phyloP scores from a whole-genome alignment of 2,888 invertebrate species.

The Mycalesis mineus region DNA sequence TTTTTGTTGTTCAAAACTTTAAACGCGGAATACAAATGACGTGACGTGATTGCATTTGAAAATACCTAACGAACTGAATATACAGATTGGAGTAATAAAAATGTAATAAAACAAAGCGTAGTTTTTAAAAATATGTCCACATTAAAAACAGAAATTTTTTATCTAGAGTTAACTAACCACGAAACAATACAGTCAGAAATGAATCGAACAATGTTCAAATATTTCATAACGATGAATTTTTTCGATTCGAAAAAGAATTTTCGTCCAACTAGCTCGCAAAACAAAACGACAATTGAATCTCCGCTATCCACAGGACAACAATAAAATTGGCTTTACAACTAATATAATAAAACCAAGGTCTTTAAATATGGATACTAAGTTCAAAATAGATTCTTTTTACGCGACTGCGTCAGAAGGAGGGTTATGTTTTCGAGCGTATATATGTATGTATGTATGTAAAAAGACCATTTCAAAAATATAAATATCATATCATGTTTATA shows the following conservation, averaged over 20 bases:
- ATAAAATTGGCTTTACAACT: too few relatives aligned
- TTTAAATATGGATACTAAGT: too few relatives aligned
- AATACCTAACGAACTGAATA: slow-evolving; percentile 9
- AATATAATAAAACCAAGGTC: too few relatives aligned
- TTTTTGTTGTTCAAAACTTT: background rate
- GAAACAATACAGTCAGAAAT: background rate
- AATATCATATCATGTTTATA: too few relatives aligned
- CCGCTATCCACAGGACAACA: too few relatives aligned
- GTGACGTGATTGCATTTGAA: background rate
- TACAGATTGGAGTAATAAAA: background rate
- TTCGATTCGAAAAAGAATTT: background rate
- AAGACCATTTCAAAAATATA: too few relatives aligned
- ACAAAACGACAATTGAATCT: background rate
- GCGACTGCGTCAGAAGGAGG: too few relatives aligned
- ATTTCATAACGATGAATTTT: background rate
- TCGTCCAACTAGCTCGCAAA: background rate
- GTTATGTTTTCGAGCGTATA: too few relatives aligned
- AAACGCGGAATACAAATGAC: background rate
- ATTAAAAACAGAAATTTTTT: background rate
- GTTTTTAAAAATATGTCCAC: slow-evolving; percentile 1
- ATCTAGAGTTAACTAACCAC: background rate
- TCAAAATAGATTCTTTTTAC: too few relatives aligned
- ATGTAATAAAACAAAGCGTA: background rate
- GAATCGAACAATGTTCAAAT: background rate
- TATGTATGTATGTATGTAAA: too few relatives aligned